Evolutionary conservation across 1,140 invertebrate species (phyloP), one percentile per base, ranked within the genome.

Genomic region (Macrobrachium rosenbergii): DNA sequence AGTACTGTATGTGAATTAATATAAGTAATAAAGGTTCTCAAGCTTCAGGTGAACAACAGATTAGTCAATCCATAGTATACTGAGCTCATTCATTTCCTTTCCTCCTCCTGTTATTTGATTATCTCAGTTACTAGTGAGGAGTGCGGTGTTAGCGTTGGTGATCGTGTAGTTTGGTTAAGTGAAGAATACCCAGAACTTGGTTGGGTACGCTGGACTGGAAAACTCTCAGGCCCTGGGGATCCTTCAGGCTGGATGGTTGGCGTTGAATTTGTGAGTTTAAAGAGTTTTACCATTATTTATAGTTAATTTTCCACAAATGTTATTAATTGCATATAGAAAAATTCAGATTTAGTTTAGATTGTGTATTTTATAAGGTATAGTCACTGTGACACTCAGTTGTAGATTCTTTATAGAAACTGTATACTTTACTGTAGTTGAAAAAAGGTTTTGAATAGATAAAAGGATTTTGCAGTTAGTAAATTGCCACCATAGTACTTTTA

Each of bases 221-320:
- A 91, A 43, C 89, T 94, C 52, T 91, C 92, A 17, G 88, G 88
- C 45, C 37, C 75, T 5, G 93, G 92, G 82, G 90, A 91, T 23
- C 90, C 91, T 2, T 16, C 73, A 8, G 92, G 93, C 58, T 91
- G 92, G 88, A 93, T 93, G 90, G 93, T 93, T 79, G 93, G 93
- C 10, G 92, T 94, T 0, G 92, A 93, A 91, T 93, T 94, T 91
- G 93, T 94, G 91, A 92, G 93, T 93, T 62, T 21, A 59, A 23
- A 11, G 14, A 84, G 19, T 11, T 69, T 37, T 82, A 75, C 28
- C 16, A 45, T 21, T 88, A 28, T n/a, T 75, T 88, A 19, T 52
- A 72, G 58, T 37, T 63, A 72, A 45, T 11, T 43, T 12, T 52
- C 8, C 52, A 52, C 52, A 10, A 52, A 52, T 52, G 52, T 12